These are phyloP conservation scores for Brachyptera putata DNA, from an alignment of 2,888 invertebrate genomes.

Conservation along the genomic window DNA sequence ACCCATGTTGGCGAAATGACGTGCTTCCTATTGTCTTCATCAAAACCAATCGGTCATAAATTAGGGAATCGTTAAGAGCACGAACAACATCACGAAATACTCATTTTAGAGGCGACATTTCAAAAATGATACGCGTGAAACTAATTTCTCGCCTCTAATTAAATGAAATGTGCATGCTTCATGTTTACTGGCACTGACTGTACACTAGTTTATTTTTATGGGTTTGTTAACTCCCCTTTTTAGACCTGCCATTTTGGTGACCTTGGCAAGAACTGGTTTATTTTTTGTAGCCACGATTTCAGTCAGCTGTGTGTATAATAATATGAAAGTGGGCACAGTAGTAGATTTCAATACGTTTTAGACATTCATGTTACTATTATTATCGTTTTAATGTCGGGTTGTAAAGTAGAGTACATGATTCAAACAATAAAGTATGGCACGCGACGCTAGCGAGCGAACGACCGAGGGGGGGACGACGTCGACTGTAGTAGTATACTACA, in stretches of 20 bases:
- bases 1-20: no score
- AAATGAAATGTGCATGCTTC: background rate
- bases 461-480: no score
- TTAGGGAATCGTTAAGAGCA: no score
- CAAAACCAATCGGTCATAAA: no score
- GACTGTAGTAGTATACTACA: no score
- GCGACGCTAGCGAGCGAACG: conserved; percentile 13
- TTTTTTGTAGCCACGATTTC: background rate
- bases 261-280: conserved; percentile 27
- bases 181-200: background rate
- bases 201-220: conserved; percentile 19
- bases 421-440: conserved; percentile 24
- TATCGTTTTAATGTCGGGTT: conserved; percentile 22
- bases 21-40: no score
- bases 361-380: conserved; percentile 28
- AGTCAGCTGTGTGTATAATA: conserved; percentile 11
- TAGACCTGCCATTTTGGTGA: conserved; percentile 24
- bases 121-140: no score
- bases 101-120: no score
- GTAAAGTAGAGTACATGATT: conserved; percentile 26
- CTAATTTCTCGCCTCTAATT: background rate
- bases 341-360: conserved; percentile 5
- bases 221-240: conserved; percentile 22
- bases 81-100: no score
- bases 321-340: conserved; percentile 8